phyloP scores from a whole-genome alignment of 2,113 vertebrate genomes.

The Gorilla gorilla region DNA sequence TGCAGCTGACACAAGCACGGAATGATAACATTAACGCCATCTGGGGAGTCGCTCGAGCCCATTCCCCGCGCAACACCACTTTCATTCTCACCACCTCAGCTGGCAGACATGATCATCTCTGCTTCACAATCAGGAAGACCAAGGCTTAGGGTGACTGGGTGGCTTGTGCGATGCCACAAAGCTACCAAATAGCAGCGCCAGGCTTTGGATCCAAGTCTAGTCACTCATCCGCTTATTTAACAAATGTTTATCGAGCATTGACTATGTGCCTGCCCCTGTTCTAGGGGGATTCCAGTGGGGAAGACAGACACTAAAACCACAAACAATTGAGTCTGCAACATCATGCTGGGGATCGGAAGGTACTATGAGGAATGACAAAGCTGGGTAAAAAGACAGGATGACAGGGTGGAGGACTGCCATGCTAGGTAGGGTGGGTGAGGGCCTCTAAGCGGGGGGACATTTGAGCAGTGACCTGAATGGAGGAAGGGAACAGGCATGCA shows the following conservation, averaged over 20 bases:
- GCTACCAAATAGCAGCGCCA: background rate
- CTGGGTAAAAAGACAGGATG: background rate
- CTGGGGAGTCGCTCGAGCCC: fast-evolving
- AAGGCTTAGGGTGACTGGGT: background rate
- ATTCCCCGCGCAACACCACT: background rate
- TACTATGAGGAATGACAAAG: background rate
- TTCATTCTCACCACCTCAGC: background rate
- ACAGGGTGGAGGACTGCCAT: too few relatives aligned
- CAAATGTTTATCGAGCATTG: background rate
- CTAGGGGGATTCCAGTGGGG: background rate
- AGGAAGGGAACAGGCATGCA: background rate
- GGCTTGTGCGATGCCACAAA: background rate
- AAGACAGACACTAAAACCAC: background rate
- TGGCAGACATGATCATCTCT: background rate
- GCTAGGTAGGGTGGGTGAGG: background rate
- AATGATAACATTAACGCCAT: fast-evolving
- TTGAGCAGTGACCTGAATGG: background rate
- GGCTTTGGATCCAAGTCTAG: background rate
- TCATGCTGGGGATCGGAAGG: too few relatives aligned
- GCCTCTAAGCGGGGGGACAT: background rate
- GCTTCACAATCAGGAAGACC: background rate
- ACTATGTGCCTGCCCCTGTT: background rate
- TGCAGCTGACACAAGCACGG: background rate
- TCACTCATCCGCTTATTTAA: background rate
- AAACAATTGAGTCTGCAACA: background rate